These are phyloP conservation scores for Dermatophagoides farinae DNA, from an alignment of 1,140 invertebrate genomes.

Conservation along the genomic window DNA sequence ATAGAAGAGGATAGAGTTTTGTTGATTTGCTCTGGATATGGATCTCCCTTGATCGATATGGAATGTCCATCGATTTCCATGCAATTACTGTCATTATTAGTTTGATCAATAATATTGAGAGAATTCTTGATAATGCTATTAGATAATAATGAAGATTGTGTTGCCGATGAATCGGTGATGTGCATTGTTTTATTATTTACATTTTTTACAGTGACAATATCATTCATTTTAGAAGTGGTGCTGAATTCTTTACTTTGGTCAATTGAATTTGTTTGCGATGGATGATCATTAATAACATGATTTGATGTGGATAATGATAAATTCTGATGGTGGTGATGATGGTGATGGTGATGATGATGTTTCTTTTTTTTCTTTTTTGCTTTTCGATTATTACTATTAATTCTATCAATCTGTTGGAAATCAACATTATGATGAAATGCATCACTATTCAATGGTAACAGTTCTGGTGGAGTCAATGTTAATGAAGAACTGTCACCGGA, in stretches of 20 bases:
- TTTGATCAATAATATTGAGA: too few species aligned
- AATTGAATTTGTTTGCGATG: too few species aligned
- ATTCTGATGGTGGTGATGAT: constrained; percentile 18
- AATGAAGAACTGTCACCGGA: background rate
- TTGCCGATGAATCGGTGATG: too few species aligned
- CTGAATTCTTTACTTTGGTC: constrained; percentile 1
- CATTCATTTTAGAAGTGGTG: background rate
- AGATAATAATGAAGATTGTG: too few species aligned
- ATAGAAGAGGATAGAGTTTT: too few species aligned
- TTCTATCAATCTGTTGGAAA: background rate
- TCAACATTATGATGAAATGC: background rate
- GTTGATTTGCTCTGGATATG: too few species aligned
- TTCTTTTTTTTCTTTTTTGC: constrained; percentile 19
- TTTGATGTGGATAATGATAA: constrained; percentile 12
- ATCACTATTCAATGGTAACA: background rate
- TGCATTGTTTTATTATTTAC: too few species aligned
- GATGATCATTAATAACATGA: too few species aligned
- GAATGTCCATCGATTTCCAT: too few species aligned
- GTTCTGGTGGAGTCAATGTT: background rate
- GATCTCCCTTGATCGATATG: too few species aligned
- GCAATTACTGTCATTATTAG: too few species aligned
- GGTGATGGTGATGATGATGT: constrained; percentile 16
- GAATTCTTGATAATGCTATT: too few species aligned
- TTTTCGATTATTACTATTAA: background rate
- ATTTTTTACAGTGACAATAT: constrained; percentile 5